A percentile compares a stretch with the other conserved stretches of the same genome.
These are phyloP conservation scores for Erebia ligea DNA, from an alignment of 2,888 invertebrate species.

Conservation along the genomic window DNA sequence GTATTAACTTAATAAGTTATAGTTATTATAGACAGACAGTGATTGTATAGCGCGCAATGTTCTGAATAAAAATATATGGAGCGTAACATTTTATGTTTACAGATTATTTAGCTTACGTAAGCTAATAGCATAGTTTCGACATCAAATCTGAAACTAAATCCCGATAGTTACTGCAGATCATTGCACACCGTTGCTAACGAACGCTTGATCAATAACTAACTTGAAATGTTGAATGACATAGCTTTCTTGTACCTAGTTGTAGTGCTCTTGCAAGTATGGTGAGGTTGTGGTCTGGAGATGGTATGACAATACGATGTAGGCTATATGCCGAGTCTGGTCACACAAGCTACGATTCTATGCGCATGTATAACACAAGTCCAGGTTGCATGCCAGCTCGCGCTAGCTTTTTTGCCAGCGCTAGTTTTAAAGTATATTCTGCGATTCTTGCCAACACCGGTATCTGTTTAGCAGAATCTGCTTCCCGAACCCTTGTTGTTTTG, in stretches of 20 bases:
- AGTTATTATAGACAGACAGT: neutral
- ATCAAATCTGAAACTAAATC: conserved; percentile 18
- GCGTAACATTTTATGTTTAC: conserved; percentile 6
- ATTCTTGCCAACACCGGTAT: no score
- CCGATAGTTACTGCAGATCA: conserved; percentile 26
- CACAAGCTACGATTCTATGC: no score
- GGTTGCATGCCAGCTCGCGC: neutral
- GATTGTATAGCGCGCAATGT: conserved; percentile 2
- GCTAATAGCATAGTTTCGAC: conserved; percentile 21
- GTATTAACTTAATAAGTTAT: neutral
- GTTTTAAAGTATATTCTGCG: no score
- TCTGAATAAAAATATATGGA: conserved; percentile 17
- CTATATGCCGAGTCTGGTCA: neutral
- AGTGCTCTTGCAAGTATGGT: conserved; percentile 42
- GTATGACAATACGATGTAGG: conserved; percentile 36
- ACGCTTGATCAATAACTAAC: conserved; percentile 44
- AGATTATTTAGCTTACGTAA: conserved; percentile 20
- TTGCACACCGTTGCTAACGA: conserved; percentile 40
- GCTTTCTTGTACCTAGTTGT: conserved; percentile 44
- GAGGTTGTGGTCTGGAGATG: conserved; percentile 27
- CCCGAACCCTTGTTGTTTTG: no score
- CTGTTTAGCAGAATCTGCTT: no score
- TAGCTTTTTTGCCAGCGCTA: no score
- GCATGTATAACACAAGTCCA: neutral
- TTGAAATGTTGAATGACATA: conserved; percentile 40